Base-by-base conservation (phyloP, 2,113 vertebrate genomes). In the Loxodonta africana region DNA sequence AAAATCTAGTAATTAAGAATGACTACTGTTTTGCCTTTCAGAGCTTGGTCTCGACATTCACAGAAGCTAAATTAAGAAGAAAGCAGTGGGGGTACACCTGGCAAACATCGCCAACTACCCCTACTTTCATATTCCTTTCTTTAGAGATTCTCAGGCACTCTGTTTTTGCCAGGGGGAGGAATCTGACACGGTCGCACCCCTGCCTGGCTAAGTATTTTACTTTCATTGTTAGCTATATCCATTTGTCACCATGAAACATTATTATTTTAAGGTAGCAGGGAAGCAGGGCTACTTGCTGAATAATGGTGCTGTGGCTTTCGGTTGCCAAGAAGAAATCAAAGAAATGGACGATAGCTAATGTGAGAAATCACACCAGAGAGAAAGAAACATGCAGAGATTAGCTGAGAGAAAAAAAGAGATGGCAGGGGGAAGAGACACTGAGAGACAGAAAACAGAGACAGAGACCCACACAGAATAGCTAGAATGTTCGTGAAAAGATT, bases 211-310 rank as follows among this genome's bases (percentile, higher is more conserved):
- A 96, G 86, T 90, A 95, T 96, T 97, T 96, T 84, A 95, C 88
- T 93, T 94, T 90, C 87, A 93, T 96, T 97, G 94, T 95, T 96
- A 93, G 93, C 95, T 95, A 26, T 88, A 84, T 80, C 95, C 95
- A 95, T 90, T 95, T 97, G 90, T 96, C 95, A 96, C 81, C 87
- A 60, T 92, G 95, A 97, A 96, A 95, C 95, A 95, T 91, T 96
- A 90, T 97, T 96, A 96, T 96, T 96, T 96, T 94, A 96, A 98
- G 95, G 95, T 92, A 97, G 95, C 95, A 93, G 67, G 83, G 93
- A 97, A 95, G 91, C 89, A 74, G 86, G 81, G 46, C 76, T 67
- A 65, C 91, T 77, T 73, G 76, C 65, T 93, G 74, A 74, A 74
- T 87, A 92, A 95, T 88, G 82, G 91, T 90, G 91, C 86, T 87